These are phyloP conservation scores for Mesopsocus fuscifrons DNA, from an alignment of 2,888 invertebrate genomes.

Conservation along the genomic window DNA sequence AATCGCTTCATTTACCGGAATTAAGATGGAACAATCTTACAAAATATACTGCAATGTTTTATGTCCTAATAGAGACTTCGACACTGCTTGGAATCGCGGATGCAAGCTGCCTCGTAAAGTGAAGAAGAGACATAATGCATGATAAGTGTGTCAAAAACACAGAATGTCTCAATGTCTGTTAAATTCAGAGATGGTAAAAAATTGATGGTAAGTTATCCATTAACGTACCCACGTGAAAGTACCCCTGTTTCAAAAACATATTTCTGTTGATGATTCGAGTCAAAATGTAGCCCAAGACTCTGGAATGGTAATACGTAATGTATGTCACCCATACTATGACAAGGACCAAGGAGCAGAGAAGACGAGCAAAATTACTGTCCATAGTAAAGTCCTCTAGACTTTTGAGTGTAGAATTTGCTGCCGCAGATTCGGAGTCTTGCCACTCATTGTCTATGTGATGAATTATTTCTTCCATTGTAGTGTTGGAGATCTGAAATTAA, in stretches of 20 bases:
- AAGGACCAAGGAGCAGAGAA: conserved; percentile 61
- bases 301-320: conserved; percentile 85
- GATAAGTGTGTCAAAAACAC: too few relatives aligned
- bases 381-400: conserved; percentile 45
- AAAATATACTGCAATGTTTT: background rate
- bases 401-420: background rate
- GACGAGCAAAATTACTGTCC: conserved; percentile 57
- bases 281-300: conserved; percentile 74
- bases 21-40: background rate
- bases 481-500: too few relatives aligned
- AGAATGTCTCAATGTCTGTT: too few relatives aligned
- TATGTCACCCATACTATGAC: conserved; percentile 85
- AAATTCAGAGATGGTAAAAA: too few relatives aligned
- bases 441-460: too few relatives aligned
- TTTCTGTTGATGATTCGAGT: conserved; percentile 67
- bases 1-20: background rate
- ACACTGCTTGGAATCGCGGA: too few relatives aligned
- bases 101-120: too few relatives aligned
- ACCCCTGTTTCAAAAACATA: conserved; percentile 67
- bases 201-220: background rate
- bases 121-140: too few relatives aligned
- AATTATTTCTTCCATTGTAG: too few relatives aligned
- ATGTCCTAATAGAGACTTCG: too few relatives aligned
- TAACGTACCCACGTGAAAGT: conserved; percentile 65
- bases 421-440: too few relatives aligned